These are phyloP conservation scores for Bombyx huttoni DNA, from an alignment of 2,888 invertebrate genomes.

Conservation along the genomic window DNA sequence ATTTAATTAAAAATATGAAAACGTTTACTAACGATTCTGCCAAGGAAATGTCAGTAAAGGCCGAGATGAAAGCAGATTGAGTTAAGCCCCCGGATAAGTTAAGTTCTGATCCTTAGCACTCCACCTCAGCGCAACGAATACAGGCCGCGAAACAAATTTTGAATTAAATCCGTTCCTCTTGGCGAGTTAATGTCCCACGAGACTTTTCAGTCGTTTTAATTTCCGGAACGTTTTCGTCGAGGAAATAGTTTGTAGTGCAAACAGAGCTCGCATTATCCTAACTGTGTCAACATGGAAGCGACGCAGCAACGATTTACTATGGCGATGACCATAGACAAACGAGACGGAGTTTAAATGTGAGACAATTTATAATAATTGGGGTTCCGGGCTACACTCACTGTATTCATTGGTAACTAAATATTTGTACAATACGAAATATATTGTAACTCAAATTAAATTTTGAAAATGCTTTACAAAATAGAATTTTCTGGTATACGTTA, in stretches of 20 bases:
- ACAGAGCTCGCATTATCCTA: constrained; percentile 11
- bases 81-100: not conserved
- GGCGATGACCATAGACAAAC: not conserved
- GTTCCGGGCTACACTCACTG: too few relatives aligned
- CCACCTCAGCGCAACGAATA: constrained; percentile 36
- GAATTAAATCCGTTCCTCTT: constrained; percentile 55
- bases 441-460: too few relatives aligned
- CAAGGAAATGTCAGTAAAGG: too few relatives aligned
- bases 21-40: too few relatives aligned
- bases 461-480: too few relatives aligned
- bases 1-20: too few relatives aligned
- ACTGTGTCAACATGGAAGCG: not conserved
- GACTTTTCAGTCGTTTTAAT: constrained; percentile 64
- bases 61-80: not conserved
- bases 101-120: constrained; percentile 11
- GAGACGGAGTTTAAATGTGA: constrained; percentile 2
- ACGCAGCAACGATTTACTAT: not conserved
- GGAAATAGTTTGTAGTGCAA: constrained; percentile 58
- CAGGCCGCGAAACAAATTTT: constrained; percentile 43
- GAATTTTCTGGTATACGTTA: not conserved
- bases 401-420: too few relatives aligned
- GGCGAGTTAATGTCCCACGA: constrained; percentile 52
- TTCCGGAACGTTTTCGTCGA: constrained; percentile 55
- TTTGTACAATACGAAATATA: too few relatives aligned
- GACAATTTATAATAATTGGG: not conserved